Conservation (phyloP, 2,888 invertebrate genomes). For the Pyrocoelia pectoralis region DNA sequence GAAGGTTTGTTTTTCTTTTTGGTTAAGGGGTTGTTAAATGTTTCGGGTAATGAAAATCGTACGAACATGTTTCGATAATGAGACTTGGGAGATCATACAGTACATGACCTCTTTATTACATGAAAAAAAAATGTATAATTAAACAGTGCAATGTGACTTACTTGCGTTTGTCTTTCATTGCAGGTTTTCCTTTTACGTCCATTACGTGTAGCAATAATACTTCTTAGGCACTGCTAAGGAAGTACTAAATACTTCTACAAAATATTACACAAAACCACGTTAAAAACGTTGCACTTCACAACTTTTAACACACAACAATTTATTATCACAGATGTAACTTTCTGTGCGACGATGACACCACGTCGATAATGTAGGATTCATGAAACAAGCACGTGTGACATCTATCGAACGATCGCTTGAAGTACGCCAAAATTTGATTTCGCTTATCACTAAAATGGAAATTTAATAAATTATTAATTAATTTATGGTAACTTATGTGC, state of each 20-base stretch:
- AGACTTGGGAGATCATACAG: neutral
- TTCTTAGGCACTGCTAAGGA: constrained; percentile 61
- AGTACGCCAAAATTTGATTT: too few species aligned
- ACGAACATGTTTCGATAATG: too few species aligned
- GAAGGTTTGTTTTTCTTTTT: too few species aligned
- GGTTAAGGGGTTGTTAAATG: too few species aligned
- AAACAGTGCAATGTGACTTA: constrained; percentile 54
- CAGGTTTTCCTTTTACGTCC: constrained; percentile 53
- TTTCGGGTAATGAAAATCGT: too few species aligned
- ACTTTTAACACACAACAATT: constrained; percentile 42
- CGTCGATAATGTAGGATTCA: constrained; percentile 17
- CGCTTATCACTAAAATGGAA: too few species aligned
- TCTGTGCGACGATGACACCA: constrained; percentile 36
- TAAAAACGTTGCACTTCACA: constrained; percentile 39
- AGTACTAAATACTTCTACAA: constrained; percentile 46
- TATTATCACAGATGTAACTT: constrained; percentile 46
- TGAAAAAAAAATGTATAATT: neutral
- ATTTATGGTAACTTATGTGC: too few species aligned
- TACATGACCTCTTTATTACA: constrained; percentile 15
- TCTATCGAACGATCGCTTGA: too few species aligned
- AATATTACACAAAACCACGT: constrained; percentile 31
- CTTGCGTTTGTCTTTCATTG: constrained; percentile 75
- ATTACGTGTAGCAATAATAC: constrained; percentile 48
- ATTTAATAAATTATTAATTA: too few species aligned
- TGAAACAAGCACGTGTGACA: neutral